Base-by-base conservation (phyloP, 2,888 invertebrate genomes). In the Phlogophora meticulosa region DNA sequence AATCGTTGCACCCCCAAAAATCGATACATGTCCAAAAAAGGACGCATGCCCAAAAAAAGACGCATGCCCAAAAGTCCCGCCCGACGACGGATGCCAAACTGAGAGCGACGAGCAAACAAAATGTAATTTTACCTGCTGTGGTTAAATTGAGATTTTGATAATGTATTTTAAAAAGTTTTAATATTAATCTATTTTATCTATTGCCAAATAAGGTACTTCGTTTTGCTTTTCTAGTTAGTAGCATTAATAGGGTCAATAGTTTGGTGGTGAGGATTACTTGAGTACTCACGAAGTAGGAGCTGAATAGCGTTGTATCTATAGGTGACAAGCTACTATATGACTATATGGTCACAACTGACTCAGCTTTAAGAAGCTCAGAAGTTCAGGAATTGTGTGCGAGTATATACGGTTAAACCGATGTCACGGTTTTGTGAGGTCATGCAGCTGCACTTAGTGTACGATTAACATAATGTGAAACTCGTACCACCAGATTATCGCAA, bases 391-490 rank as follows among this genome's bases (percentile, higher is more conserved):
- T 36, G 24, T 22, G 9, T 22, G 13, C 9, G 20, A 7, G 42
- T 17, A 17, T 40, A 28, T 11, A 48, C 9, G 15, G 9, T 34
- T 53, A 28, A 38, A 36, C 24, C 15, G 13, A 58, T 58, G 34
- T 45, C 34, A 24, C 15, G 11, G 36, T 28, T 45, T 59, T 45
- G 15, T 28, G 17, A 13, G 15, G 24, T 11, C 45, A 24, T 45
- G 15, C 11, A 24, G 58, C 17, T 34, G 15, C 15, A 34, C 13
- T 17, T 34, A 43, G 17, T 28, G n/a, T 28, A 10, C 36, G 20
- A 62, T 61, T 60, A 60, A n/a, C n/a, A 10, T 28, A 56, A 38
- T 20, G 2, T 46, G 20, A 15, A 32, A 46, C 32, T 36, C 22
- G 46, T 10, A 38, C 22, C n/a, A 38, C 24, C 13, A 34, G 22